Conservation (phyloP, 30 jellyfish, hydroid and myxozoan genomes). For the Cassiopea xamachana region DNA sequence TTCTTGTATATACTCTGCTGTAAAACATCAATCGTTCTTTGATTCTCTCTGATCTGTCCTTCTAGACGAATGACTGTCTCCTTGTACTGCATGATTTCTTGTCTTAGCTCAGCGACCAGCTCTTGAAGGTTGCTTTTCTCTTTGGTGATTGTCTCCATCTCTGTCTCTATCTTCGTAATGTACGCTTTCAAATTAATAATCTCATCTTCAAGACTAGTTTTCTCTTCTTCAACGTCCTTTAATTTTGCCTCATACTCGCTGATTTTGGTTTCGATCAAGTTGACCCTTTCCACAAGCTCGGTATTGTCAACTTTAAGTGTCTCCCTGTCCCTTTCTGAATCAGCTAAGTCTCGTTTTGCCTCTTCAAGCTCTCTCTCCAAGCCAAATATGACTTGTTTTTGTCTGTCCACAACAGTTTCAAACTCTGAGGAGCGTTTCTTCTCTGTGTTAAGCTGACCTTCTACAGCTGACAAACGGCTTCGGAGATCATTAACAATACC, state of each 20-base stretch:
- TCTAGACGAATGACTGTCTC: slow-evolving; percentile 85
- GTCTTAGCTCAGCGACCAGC: slow-evolving; percentile 76
- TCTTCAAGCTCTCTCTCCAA: slow-evolving; percentile 87
- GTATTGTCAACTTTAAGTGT: slow-evolving; percentile 82
- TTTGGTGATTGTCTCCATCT: slow-evolving; percentile 68
- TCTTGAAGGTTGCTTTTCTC: slow-evolving; percentile 69
- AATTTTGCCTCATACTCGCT: slow-evolving; percentile 77
- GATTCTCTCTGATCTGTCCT: slow-evolving; percentile 90
- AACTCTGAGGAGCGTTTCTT: slow-evolving; percentile 76
- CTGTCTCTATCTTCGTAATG: slow-evolving; percentile 84
- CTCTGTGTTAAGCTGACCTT: slow-evolving; percentile 81
- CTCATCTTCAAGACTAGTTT: slow-evolving; percentile 86
- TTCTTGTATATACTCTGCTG: slow-evolving; percentile 92
- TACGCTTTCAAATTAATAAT: slow-evolving; percentile 63
- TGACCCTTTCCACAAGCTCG: slow-evolving; percentile 71
- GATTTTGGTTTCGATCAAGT: slow-evolving; percentile 59
- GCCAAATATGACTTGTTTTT: slow-evolving; percentile 82
- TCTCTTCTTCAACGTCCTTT: slow-evolving; percentile 84
- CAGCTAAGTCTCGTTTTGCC: slow-evolving; percentile 68
- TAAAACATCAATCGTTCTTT: slow-evolving; percentile 83
- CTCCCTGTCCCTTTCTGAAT: slow-evolving; percentile 80
- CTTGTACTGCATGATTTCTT: slow-evolving; percentile 81
- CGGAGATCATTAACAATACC: slow-evolving; percentile 79
- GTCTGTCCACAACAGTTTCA: slow-evolving; percentile 81
- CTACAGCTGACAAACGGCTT: slow-evolving; percentile 66